Evolutionary conservation across 2,888 invertebrate genomes (phyloP), one percentile per base, ranked within the genome.

Genomic region (Andrena camellia): DNA sequence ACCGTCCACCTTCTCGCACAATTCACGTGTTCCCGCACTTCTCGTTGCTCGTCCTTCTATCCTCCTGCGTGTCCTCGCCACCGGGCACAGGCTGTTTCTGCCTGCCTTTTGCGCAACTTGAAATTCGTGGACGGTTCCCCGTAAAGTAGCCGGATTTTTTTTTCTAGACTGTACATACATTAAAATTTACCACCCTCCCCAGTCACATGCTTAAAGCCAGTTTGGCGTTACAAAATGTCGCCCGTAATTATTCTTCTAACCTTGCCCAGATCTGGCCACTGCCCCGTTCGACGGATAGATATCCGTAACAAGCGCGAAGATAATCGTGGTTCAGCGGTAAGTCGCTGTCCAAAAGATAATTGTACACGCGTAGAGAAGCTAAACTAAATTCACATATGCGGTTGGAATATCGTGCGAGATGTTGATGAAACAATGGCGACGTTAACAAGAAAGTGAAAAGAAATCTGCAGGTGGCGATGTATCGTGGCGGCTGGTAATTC

Each of bases 361-460:
- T 42, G 13, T 42, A 17, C 17, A 42, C 1, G 17, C 42, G 17
- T 4, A 17, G 42, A 42, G 17, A 42, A 42, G 17, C 17, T 17
- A 42, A 42, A 5, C 0, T 42, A 17, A 42, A 17, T 13, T 17
- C 42, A 42, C 42, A 42, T 42, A 17, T 8, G n/a, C 31, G n/a
- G 20, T 17, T 35, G 17, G 33, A 54, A 10, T 35, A 17, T 60
- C 29, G 50, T 23, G 59, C 0, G 29, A 20, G 1, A 50, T 10
- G 20, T 31, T 71, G 31, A 23, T 0, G 62, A 71, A 33, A 60
- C 29, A 13, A 7, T 48, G 42, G 60, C 42, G 35, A 35, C 17
- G 42, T 17, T 50, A 67, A 59, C 7, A 74, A n/a, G 63, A 76
- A 72, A 64, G 48, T 42, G 42, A 48, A 77, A 59, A 31, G 63